phyloP scores from a whole-genome alignment of 2,113 vertebrate genomes.

The Actinemys pallida region DNA sequence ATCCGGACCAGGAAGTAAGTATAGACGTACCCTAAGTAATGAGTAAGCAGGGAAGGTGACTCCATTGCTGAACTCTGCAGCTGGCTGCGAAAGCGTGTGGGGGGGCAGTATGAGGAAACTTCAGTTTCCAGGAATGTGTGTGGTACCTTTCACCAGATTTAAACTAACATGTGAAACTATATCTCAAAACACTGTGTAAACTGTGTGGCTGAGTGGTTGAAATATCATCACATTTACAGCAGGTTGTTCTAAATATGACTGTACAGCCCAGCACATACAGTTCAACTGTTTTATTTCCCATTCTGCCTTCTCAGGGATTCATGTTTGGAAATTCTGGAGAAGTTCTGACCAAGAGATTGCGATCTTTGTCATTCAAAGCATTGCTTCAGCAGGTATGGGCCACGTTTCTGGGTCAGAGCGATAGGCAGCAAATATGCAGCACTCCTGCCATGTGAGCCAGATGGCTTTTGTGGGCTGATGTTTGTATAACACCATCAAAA shows the following conservation, averaged over 20 bases:
- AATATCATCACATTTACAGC: background rate
- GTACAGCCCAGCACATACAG: background rate
- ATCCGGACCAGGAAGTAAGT: no score
- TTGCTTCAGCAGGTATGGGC: conserved; percentile 80
- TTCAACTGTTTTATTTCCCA: background rate
- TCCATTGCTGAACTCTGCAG: background rate
- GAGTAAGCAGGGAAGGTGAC: background rate
- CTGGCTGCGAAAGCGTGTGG: background rate
- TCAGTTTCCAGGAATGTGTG: no score
- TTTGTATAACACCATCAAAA: no score
- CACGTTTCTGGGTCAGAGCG: background rate
- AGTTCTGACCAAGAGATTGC: conserved; percentile 76
- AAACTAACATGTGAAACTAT: no score
- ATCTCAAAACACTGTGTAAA: background rate
- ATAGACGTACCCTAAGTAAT: no score
- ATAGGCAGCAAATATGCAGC: background rate
- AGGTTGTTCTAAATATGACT: background rate
- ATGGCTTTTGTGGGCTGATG: no score
- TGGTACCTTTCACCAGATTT: background rate
- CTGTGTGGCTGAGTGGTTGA: background rate
- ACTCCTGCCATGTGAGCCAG: background rate
- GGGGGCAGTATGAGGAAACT: background rate
- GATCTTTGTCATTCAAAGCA: conserved; percentile 77
- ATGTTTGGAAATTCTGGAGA: conserved; percentile 84
- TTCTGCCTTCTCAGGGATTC: conserved; percentile 72